phyloP scores from a whole-genome alignment of 2,888 invertebrate genomes.

The Stratiomys singularior region DNA sequence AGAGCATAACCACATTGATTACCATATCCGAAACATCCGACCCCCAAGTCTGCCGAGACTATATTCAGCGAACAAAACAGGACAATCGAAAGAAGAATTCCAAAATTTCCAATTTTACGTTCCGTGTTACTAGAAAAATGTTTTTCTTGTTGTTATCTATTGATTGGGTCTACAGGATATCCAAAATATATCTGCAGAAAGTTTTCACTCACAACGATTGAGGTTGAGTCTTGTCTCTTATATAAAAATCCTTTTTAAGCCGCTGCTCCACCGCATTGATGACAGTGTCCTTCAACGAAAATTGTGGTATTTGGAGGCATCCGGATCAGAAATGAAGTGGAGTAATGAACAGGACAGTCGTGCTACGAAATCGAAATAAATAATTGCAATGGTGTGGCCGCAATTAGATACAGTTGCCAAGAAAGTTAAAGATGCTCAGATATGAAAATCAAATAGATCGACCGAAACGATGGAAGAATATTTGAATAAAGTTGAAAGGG shows the following conservation, averaged over 20 bases:
- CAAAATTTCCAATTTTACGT: constrained; percentile 42
- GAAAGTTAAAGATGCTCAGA: constrained; percentile 22
- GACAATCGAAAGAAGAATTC: constrained; percentile 24
- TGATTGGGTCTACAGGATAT: constrained; percentile 46
- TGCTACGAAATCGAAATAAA: constrained; percentile 40
- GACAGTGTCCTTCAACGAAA: neutral
- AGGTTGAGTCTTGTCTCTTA: constrained; percentile 20
- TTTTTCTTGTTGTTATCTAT: constrained; percentile 41
- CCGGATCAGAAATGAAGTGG: constrained; percentile 37
- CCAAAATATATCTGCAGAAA: constrained; percentile 39
- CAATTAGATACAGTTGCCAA: constrained; percentile 39
- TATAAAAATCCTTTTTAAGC: constrained; percentile 20
- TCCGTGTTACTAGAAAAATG: constrained; percentile 41
- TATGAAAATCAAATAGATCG: constrained; percentile 34
- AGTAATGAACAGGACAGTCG: constrained; percentile 28
- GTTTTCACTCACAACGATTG: constrained; percentile 22
- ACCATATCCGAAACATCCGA: constrained; percentile 20
- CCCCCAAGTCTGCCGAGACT: constrained; percentile 9
- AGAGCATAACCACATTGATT: constrained; percentile 36
- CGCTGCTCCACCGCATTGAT: neutral
- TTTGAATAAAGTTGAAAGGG: constrained; percentile 31
- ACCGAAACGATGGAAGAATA: constrained; percentile 24
- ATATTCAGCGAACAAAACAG: neutral
- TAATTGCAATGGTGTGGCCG: constrained; percentile 41
- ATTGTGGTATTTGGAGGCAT: constrained; percentile 1